phyloP scores from a whole-genome alignment of 2,888 invertebrate genomes.

The Magallana nippona region DNA sequence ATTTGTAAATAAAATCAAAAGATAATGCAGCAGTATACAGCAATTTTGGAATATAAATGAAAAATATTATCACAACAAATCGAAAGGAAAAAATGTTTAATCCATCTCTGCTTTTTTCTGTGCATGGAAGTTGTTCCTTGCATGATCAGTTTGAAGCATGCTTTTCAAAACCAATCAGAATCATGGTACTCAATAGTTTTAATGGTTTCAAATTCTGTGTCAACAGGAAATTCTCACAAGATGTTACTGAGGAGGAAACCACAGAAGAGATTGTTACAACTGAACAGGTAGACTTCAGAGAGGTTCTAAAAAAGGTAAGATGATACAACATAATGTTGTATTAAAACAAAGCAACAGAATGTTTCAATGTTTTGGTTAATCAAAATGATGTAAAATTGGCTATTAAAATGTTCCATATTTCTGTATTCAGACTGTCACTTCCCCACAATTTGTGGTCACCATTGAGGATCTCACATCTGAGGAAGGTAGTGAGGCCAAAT shows the following conservation, averaged over 20 bases:
- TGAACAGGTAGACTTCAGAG: slow-evolving; percentile 53
- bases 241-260: slow-evolving; percentile 60
- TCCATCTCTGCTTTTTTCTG: not conserved
- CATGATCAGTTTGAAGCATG: slow-evolving; percentile 45
- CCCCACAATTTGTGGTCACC: slow-evolving; percentile 68
- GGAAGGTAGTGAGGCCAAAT: slow-evolving; percentile 74
- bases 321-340: not conserved
- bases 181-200: not conserved
- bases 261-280: slow-evolving; percentile 40
- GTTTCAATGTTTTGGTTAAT: no score
- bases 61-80: not conserved
- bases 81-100: not conserved
- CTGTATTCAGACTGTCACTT: slow-evolving; percentile 46
- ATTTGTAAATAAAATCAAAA: not conserved
- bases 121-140: slow-evolving; percentile 46
- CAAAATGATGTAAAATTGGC: no score
- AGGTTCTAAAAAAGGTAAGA: slow-evolving; percentile 50
- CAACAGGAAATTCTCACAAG: slow-evolving; percentile 69
- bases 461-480: slow-evolving; percentile 69
- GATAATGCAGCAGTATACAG: no score
- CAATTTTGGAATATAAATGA: no score
- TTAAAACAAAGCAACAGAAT: not conserved
- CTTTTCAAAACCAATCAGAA: not conserved
- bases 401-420: not conserved
- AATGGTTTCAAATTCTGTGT: not conserved